Base-by-base conservation (phyloP, 2,113 vertebrate genomes). In the Tauraco erythrolophus region DNA sequence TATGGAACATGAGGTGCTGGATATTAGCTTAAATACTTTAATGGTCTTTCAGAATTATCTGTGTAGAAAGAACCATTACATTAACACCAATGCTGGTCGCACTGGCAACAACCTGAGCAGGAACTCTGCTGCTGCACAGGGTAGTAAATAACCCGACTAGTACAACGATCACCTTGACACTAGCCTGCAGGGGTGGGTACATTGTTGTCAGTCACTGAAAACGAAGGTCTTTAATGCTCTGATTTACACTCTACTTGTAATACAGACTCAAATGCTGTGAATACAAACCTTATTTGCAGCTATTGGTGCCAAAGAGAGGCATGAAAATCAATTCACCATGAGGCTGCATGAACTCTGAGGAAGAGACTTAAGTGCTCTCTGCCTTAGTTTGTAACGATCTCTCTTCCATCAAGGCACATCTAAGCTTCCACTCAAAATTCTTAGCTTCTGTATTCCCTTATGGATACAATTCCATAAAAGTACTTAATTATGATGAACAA, bases 31-130 rank as follows among this genome's bases (percentile, higher is more conserved):
- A 50, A 89, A 82, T 8, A 43, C 24, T 61, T 88, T 19, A 46
- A 53, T 23, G 62, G 70, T 87, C 71, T 92, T 98, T 75, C 64
- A 98, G 98, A 75, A 98, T 92, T 97, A 94, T 79, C 98, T 99
- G 98, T 98, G 98, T 98, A 99, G 98, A 92, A 99, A 99, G 91
- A 99, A 98, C 19, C 98, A 98, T 28, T 99, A 99, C 61, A 98
- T 33, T 72, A 94, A 12, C 3, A 76, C 84, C 31, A 98, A 94
- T 11, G 62, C 91, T 58, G 86, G 19, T 25, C 99, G 98, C 92
- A 9, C 94, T 24, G 98, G 99, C 62, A 97, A 98, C 39, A 99
- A 98, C 88, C 98, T 98, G 94, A 99, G 99, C 97, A 98, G 99
- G 96, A 99, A 99, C 94, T 99, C 98, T 23, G 10, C 98, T 50